These are phyloP conservation scores for Oasisia sp. DNA, from an alignment of 2,888 invertebrate species.

Conservation along the genomic window DNA sequence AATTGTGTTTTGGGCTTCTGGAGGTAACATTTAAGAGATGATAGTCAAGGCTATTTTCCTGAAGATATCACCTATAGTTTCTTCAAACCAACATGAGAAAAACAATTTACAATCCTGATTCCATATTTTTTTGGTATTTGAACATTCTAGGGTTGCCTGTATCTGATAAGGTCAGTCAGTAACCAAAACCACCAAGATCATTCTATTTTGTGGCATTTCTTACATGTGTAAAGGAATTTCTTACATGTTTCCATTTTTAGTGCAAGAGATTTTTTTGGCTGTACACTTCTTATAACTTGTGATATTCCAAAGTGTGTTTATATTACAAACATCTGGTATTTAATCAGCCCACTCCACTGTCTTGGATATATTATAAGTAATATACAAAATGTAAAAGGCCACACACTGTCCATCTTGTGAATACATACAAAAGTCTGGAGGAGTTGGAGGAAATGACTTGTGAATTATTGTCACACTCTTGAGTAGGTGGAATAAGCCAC, in stretches of 20 bases:
- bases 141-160: no score
- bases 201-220: neutral
- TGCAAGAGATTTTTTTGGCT: no score
- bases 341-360: neutral
- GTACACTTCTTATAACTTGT: neutral
- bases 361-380: neutral
- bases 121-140: no score
- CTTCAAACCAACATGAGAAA: no score
- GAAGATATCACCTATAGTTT: no score
- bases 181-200: no score
- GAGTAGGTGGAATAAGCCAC: neutral
- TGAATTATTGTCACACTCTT: neutral
- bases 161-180: no score
- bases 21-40: no score
- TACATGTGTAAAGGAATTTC: neutral
- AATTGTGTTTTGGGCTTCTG: no score
- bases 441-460: neutral
- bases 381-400: neutral
- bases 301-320: neutral
- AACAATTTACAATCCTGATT: no score
- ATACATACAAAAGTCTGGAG: neutral
- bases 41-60: no score
- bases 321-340: neutral
- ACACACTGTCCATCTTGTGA: neutral
- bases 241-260: neutral